phyloP scores from a whole-genome alignment of 2,797 vertebrate species.

The Sebastolobus altivelis region DNA sequence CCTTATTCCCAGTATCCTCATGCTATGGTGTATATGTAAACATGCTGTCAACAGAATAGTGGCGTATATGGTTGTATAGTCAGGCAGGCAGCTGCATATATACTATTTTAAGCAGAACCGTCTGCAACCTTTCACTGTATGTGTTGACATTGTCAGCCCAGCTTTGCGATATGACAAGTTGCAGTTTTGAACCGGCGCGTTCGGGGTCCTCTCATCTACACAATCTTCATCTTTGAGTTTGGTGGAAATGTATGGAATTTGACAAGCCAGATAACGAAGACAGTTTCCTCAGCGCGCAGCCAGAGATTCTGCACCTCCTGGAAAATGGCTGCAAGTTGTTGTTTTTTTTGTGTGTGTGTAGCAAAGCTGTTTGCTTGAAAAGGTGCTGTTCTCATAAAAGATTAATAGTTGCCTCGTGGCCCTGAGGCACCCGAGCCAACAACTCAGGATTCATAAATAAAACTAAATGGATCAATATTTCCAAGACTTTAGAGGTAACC shows the following conservation, averaged over 20 bases:
- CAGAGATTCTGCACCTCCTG: slow-evolving; percentile 33
- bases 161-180: slow-evolving; percentile 28
- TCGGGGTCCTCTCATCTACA: slow-evolving; percentile 20
- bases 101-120: slow-evolving; percentile 31
- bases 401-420: slow-evolving; percentile 84
- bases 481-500: slow-evolving; percentile 79
- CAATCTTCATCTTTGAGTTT: slow-evolving; percentile 16
- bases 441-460: slow-evolving; percentile 86
- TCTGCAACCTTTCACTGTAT: slow-evolving; percentile 39
- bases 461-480: slow-evolving; percentile 87
- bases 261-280: slow-evolving; percentile 53
- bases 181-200: slow-evolving; percentile 15
- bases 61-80: not conserved
- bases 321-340: slow-evolving; percentile 38
- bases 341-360: slow-evolving; percentile 39
- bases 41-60: not conserved
- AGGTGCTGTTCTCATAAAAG: slow-evolving; percentile 79
- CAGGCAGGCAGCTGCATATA: not conserved
- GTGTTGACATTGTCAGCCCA: slow-evolving; percentile 29
- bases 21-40: not conserved
- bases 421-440: slow-evolving; percentile 80
- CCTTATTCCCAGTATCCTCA: not conserved
- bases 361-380: slow-evolving; percentile 78
- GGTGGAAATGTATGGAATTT: slow-evolving; percentile 29
- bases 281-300: slow-evolving; percentile 20